These are phyloP conservation scores for Cerastis leucographa DNA, from an alignment of 2,888 invertebrate genomes.

Conservation along the genomic window DNA sequence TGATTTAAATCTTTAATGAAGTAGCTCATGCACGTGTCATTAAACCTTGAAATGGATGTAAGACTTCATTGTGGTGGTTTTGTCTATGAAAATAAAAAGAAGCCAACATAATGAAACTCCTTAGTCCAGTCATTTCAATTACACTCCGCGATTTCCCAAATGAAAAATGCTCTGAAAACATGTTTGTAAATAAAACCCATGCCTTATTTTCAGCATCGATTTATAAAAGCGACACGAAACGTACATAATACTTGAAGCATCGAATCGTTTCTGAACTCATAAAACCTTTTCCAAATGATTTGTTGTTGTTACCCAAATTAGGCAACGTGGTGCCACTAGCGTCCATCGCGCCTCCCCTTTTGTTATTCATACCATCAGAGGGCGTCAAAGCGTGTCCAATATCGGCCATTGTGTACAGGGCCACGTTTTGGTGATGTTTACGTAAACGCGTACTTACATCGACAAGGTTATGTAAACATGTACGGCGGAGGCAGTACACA, in stretches of 20 bases:
- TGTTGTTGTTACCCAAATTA: constrained; percentile 32
- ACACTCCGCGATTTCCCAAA: background rate
- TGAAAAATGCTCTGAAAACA: background rate
- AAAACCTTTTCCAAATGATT: constrained; percentile 14
- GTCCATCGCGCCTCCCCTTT: constrained; percentile 7
- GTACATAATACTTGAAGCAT: background rate
- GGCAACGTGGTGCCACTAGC: constrained; percentile 32
- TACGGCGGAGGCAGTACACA: constrained; percentile 3
- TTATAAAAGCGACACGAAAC: background rate
- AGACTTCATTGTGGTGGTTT: constrained; percentile 26
- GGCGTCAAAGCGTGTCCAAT: constrained; percentile 14
- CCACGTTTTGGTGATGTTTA: constrained; percentile 32
- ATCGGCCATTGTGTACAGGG: constrained; percentile 13
- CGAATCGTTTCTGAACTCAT: background rate
- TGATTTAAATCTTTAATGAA: constrained; percentile 11
- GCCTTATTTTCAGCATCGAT: background rate
- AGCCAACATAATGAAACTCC: background rate
- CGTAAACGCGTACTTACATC: constrained; percentile 27
- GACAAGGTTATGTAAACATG: constrained; percentile 53
- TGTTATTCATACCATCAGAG: constrained; percentile 13
- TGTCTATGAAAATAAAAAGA: constrained; percentile 38
- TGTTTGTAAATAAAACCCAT: constrained; percentile 15
- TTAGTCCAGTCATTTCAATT: background rate
- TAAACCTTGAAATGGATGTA: constrained; percentile 22
- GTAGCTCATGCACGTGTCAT: constrained; percentile 48